phyloP scores from a whole-genome alignment of 53 echinoderm and acorn worm species.

The Antedon mediterranea region DNA sequence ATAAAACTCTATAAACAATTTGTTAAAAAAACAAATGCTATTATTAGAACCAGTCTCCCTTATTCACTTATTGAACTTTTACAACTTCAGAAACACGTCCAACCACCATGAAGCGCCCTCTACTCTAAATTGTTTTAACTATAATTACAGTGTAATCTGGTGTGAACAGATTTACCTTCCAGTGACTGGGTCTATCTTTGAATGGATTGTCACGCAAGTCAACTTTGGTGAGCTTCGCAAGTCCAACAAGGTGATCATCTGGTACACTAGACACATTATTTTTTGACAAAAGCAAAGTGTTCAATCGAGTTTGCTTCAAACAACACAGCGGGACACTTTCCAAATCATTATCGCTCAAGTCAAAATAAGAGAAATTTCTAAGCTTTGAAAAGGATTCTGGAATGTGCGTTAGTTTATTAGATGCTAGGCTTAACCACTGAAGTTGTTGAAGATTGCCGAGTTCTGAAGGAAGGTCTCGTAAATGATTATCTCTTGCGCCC shows the following conservation, averaged over 20 bases:
- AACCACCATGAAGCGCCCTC: too few relatives aligned
- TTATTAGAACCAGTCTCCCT: not conserved
- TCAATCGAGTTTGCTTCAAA: conserved; percentile 43
- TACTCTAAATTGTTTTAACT: too few relatives aligned
- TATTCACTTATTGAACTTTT: not conserved
- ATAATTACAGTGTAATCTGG: not conserved
- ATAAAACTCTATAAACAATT: not conserved
- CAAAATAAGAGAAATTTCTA: conserved; percentile 44
- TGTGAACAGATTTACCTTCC: conserved; percentile 51
- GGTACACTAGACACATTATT: conserved; percentile 51
- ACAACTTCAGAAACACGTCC: too few relatives aligned
- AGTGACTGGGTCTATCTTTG: conserved; percentile 64
- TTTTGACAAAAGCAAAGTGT: conserved; percentile 39
- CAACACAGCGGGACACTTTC: conserved; percentile 23
- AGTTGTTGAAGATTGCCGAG: conserved; percentile 41
- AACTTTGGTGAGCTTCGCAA: conserved; percentile 63
- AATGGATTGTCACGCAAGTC: conserved; percentile 81
- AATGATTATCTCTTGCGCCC: conserved; percentile 59
- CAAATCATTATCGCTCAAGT: conserved; percentile 66
- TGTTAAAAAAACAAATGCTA: not conserved
- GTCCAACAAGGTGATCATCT: conserved; percentile 65
- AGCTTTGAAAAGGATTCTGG: conserved; percentile 48
- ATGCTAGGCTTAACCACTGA: conserved; percentile 57
- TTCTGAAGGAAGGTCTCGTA: conserved; percentile 48
- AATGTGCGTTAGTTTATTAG: conserved; percentile 37